Evolutionary conservation across 2,888 invertebrate species (phyloP).

Genomic region (Lepidocyrtinus sp.): DNA sequence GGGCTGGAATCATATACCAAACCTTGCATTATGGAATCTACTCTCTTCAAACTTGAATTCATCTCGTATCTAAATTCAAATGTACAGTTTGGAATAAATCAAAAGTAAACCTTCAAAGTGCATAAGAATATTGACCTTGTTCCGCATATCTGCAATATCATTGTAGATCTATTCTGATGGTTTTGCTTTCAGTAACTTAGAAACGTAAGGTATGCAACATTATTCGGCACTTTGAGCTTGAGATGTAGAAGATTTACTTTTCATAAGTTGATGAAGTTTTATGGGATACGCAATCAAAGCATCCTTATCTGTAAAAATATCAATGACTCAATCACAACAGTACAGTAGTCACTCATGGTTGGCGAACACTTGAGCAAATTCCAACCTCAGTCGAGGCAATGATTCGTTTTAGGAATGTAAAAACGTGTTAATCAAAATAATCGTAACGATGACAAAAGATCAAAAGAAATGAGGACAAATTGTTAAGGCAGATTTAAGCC

Average conservation of each 20-base stretch:
- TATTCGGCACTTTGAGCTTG: no score
- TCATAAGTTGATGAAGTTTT: background rate
- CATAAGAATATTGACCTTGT: constrained; percentile 4
- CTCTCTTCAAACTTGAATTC: no score
- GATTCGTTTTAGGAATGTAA: constrained; percentile 24
- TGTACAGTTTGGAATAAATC: no score
- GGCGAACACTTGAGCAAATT: background rate
- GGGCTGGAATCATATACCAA: no score
- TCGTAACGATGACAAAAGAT: constrained; percentile 48
- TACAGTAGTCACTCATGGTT: background rate
- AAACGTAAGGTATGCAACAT: no score
- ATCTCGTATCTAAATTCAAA: no score
- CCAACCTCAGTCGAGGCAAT: background rate
- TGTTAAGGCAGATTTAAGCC: constrained; percentile 50
- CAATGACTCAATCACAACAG: background rate
- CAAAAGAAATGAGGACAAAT: constrained; percentile 54
- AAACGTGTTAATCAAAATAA: constrained; percentile 49
- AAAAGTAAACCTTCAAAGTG: no score
- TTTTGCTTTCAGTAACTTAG: no score
- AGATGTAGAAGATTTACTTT: no score
- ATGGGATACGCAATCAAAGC: background rate
- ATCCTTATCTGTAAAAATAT: background rate
- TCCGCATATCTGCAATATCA: background rate
- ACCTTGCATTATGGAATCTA: no score
- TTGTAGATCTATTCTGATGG: no score